Evolutionary conservation across 1,140 invertebrate genomes (phyloP), one percentile per base, ranked within the genome.

Genomic region (Ceratitis capitata): DNA sequence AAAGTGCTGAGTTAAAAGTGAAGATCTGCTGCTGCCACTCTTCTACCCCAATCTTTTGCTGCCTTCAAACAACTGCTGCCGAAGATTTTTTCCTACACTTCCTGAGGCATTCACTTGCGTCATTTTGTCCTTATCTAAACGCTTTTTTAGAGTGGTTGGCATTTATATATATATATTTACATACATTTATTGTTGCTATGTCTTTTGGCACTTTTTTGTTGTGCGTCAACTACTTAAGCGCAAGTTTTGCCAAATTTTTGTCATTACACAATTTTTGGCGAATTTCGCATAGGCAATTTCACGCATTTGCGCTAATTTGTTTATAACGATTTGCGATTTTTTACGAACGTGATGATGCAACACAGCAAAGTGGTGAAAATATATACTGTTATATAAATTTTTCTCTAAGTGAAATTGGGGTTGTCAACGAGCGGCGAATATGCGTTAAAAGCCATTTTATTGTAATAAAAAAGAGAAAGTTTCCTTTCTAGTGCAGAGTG

Each of bases 291-390:
- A 89, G 88, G 89, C 87, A 90, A 90, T 90, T 90, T 90, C 88
- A 89, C 89, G 89, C 89, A 89, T 87, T 87, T 87, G 89, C 82
- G 86, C 88, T 89, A 89, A 89, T 89, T 89, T 88, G 87, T 85
- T 69, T 85, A 84, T 84, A 45, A 42, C 19, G n/a, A n/a, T 61
- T 29, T 26, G 35, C 32, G 10, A 56, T 51, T 83, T 32, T 49
- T 49, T 49, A 5, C 23, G 23, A 23, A n/a, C 7, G 29, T 51
- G 10, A 82, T 51, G 10, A 82, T 19, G 32, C 35, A 39, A 2
- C 14, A n/a, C 7, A 6, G 9, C 23, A 10, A 12, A 19, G 78
- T 82, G 61, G 35, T n/a, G 26, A 39, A 45, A 23, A 45, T 1
- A 10, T 23, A 23, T 2, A 14, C 7, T 35, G 32, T 4, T 69